Evolutionary conservation across 2,888 invertebrate species (phyloP), one percentile per base, ranked within the genome.

Genomic region (Sphaeridia pumilis): DNA sequence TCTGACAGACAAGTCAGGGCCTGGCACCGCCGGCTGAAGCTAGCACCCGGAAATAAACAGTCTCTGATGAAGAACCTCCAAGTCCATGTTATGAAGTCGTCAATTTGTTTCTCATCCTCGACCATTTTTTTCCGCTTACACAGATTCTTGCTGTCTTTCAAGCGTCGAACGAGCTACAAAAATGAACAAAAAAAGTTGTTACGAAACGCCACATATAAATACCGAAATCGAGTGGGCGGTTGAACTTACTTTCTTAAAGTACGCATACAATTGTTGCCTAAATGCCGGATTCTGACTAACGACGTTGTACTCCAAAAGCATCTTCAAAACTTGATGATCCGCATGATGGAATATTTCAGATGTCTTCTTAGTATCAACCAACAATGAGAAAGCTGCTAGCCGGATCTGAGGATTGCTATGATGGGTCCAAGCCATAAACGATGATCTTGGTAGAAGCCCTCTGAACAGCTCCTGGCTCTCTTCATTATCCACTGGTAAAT

Each of bases 361-460:
- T 1, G 78, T 78, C 68, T 83, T 84, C 47, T 79, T 67, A 56
- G 80, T 81, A 66, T 87, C 85, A 47, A 83, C 80, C 28, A 89
- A 69, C 21, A 87, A 70, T 1, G 79, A 76, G 46, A 87, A 73
- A 0, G 81, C 77, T 59, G 82, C 74, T 5, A 86, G 71, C 25
- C 87, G 75, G 2, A 81, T 77, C 80, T 87, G 63, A n/a, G 58
- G 50, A 56, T 63, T 58, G 27, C 49, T 55, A 41, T 47, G 46
- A 51, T 49, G 55, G 2, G 59, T 36, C 63, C 63, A 64, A 24
- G 55, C 54, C 45, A 59, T 49, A 20, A 64, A 46, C 4, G 57
- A 51, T 7, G 43, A 21, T 12, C 60, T 38, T 4, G 63, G 60
- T 12, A 64, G 56, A 7, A 64, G 44, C 7, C 63, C 61, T 17